phyloP scores from a whole-genome alignment of 2,888 invertebrate species.

The Chouioia cunea region DNA sequence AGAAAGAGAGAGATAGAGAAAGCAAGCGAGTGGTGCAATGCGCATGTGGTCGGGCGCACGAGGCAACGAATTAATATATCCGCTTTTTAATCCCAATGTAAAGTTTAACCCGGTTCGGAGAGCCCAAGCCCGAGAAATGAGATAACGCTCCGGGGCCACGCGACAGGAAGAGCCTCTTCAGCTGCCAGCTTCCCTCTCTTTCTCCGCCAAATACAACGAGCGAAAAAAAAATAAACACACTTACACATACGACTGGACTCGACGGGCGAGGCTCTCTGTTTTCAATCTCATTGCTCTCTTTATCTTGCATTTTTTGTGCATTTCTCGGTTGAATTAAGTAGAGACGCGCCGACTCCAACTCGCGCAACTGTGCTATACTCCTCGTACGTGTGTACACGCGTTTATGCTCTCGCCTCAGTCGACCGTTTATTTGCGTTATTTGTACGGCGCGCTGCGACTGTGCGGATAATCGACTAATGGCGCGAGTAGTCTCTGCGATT shows the following conservation, averaged over 20 bases:
- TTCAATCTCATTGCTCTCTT: conserved; percentile 37
- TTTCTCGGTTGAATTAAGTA: conserved; percentile 5
- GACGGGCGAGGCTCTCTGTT: conserved; percentile 17
- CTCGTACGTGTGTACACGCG: conserved; percentile 6
- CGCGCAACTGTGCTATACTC: background rate
- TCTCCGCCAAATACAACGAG: background rate
- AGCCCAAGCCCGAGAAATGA: conserved; percentile 55
- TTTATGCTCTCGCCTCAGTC: conserved; percentile 21
- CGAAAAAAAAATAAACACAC: conserved; percentile 46
- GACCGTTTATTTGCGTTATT: too few species aligned
- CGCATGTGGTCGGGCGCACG: conserved; percentile 38
- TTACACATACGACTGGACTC: background rate
- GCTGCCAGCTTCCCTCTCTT: background rate
- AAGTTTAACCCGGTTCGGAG: conserved; percentile 64
- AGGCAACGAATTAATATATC: conserved; percentile 66
- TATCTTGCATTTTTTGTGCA: conserved; percentile 37
- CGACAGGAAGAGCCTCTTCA: conserved; percentile 66
- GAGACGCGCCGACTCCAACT: background rate
- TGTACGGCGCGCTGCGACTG: conserved; percentile 27
- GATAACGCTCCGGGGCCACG: conserved; percentile 64
- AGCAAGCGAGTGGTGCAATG: background rate
- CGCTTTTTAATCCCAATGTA: conserved; percentile 68
- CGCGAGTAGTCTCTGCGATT: conserved; percentile 55
- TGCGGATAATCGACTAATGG: conserved; percentile 58
- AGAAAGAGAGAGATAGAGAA: too few species aligned